Base-by-base conservation (phyloP, 2,888 invertebrate species). In the Calliopum simillimum region DNA sequence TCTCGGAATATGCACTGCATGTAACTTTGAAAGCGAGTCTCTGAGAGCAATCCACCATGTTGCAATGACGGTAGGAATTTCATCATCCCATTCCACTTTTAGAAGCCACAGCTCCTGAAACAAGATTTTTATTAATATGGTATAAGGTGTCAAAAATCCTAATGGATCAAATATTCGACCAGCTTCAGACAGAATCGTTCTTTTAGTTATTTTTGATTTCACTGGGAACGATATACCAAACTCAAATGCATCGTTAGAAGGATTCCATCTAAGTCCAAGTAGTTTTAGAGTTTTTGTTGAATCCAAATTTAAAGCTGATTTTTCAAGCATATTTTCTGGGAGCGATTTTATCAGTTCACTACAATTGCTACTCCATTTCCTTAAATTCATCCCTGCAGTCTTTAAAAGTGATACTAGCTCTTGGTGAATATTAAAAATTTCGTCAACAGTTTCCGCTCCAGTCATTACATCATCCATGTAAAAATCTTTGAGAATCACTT, bases 391-490 rank as follows among this genome's bases (percentile, higher is more conserved):
- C 13, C 51, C 65, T n/a, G 43, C 53, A 53, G 4, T 16, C 41
- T 65, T 25, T 16, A 65, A 23, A 25, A 41, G 53, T 11, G 25
- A 2, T 2, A 65, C 53, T 21, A 66, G 41, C 21, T 66, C 25
- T 55, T 43, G 6, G n/a, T 44, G 46, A 16, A 62, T 13, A n/a
- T 8, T 16, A 5, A 49, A 49, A 53, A 62, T 6, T 68, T 63
- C 33, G 12, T 70, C 61, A 12, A 65, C 59, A 46, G 64, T 44
- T 25, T 72, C 68, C 41, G 62, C 65, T 8, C 74, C 73, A n/a
- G 73, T 72, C 51, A 76, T 70, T 4, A 74, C 53, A 46, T 79
- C 78, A 69, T 79, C 78, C 11, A 77, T 73, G 55, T 78, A 79
- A 25, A 79, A 75, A 47, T 75, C 76, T 23, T 68, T 64, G 2